phyloP scores from a whole-genome alignment of 2,797 vertebrate genomes.

The Chloroceryle inda region DNA sequence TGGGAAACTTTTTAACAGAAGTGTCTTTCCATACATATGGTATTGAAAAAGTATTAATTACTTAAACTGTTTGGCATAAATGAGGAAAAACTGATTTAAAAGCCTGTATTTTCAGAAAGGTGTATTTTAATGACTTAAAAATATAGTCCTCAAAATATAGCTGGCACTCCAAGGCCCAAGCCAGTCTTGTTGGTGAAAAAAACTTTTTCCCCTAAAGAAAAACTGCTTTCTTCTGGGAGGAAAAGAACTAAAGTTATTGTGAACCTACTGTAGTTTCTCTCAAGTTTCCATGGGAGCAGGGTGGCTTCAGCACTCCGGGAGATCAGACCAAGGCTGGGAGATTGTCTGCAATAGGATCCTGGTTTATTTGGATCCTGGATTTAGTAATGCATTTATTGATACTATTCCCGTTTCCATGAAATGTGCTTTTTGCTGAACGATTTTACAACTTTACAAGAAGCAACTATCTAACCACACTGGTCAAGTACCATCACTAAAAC shows the following conservation, averaged over 20 bases:
- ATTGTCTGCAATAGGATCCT: background rate
- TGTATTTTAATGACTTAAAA: background rate
- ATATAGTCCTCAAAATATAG: background rate
- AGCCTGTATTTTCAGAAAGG: background rate
- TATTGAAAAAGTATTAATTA: background rate
- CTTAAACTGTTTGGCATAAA: background rate
- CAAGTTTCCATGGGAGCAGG: background rate
- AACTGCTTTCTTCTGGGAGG: background rate
- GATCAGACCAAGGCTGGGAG: no score
- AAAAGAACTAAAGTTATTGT: background rate
- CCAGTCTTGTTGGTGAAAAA: fast-evolving
- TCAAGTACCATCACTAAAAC: background rate
- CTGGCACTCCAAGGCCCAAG: background rate
- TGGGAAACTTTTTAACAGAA: background rate
- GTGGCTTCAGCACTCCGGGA: background rate
- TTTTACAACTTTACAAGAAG: background rate
- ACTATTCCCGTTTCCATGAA: background rate
- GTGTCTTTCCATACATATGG: background rate
- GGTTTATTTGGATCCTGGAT: background rate
- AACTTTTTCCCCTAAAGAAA: background rate
- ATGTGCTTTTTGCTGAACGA: background rate
- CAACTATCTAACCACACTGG: background rate
- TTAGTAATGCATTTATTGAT: background rate
- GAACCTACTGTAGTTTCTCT: background rate
- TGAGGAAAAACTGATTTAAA: background rate